Base-by-base conservation (phyloP, 1,140 invertebrate species). In the Trachelipus rathkii region DNA sequence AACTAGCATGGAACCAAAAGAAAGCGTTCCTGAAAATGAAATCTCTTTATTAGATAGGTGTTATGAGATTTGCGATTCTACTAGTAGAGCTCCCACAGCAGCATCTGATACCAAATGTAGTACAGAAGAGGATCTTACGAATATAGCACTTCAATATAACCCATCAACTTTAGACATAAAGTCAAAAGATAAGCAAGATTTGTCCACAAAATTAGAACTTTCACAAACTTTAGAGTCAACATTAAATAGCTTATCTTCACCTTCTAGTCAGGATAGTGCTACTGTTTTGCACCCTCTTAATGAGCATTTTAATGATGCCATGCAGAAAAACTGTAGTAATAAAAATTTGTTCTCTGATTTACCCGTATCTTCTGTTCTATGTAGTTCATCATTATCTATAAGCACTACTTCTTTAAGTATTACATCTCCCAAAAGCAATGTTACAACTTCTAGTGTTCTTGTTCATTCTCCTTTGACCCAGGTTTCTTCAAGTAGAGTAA, bases 371-470 rank as follows among this genome's bases (percentile, higher is more conserved):
- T 60, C 50, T 60, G 19, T 60, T 8, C 19, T 60, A 19, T 60
- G 50, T 60, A 60, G 50, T 60, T 13, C 50, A 50, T 50, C 46
- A 13, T 15, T 60, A 60, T 60, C 50, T 15, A 60, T 60, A 60
- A 60, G 11, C 50, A 60, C 50, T 60, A 60, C 50, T 60, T 60
- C 50, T 4, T 3, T 60, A 60, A 60, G 50, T 60, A 8, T 60
- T 19, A 19, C 50, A 8, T 60, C 50, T 60, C 50, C 50, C 50
- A 60, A 60, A 60, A 60, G 50, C 8, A 60, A 19, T 60, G 50
- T 60, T 60, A 60, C 50, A 60, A 15, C 50, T 19, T 19, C 50
- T 8, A 60, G 50, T 60, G 50, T 71, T 71, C 70, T 71, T 71
- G 43, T 71, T 71, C 70, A 71, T 19, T 24, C n/a, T 33, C 43